Evolutionary conservation across 2,888 invertebrate genomes (phyloP).

Genomic region (Pogonocherus hispidulus): DNA sequence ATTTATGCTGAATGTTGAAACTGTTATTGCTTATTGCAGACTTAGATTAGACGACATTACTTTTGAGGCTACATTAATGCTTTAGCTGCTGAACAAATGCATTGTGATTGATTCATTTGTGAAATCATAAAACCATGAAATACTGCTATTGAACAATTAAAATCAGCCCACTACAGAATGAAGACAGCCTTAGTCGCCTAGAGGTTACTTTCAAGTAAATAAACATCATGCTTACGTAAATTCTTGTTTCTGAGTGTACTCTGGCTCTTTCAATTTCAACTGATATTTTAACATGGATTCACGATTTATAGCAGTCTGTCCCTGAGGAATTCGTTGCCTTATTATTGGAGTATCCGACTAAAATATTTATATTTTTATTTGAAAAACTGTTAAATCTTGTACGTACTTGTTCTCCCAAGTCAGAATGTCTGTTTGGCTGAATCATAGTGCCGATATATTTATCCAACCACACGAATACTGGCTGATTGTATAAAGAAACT

Average conservation of each 20-base stretch:
- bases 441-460: conserved; percentile 71
- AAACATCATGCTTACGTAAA: conserved; percentile 71
- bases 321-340: conserved; percentile 73
- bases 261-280: conserved; percentile 82
- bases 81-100: too few relatives aligned
- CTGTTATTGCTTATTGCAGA: too few relatives aligned
- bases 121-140: too few relatives aligned
- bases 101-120: too few relatives aligned
- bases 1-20: too few relatives aligned
- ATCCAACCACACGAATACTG: conserved; percentile 74
- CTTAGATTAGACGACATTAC: too few relatives aligned
- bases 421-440: conserved; percentile 59
- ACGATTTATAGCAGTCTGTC: conserved; percentile 70
- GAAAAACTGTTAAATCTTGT: conserved; percentile 4
- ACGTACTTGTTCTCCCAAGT: conserved; percentile 60
- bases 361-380: conserved; percentile 30
- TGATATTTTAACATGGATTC: conserved; percentile 84
- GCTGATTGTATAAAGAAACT: conserved; percentile 58
- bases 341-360: conserved; percentile 73
- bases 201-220: not conserved
- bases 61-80: too few relatives aligned
- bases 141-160: too few relatives aligned
- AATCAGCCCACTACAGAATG: too few relatives aligned
- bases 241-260: conserved; percentile 78
- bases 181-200: too few relatives aligned